phyloP scores from a whole-genome alignment of 2,797 vertebrate genomes.

The Ibycter americanus region DNA sequence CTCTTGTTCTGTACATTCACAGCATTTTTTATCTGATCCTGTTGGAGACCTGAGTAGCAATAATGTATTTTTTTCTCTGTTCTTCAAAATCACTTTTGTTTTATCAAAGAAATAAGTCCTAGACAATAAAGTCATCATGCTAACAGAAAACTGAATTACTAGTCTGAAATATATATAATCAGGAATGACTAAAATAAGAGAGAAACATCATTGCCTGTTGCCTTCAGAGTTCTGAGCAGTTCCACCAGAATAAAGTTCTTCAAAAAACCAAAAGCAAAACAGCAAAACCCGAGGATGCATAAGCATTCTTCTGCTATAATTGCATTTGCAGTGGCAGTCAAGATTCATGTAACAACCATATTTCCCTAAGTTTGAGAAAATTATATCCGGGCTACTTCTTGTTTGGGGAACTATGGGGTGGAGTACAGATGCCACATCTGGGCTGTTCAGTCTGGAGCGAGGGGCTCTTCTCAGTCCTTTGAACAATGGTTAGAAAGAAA shows the following conservation, averaged over 20 bases:
- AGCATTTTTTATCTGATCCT: background rate
- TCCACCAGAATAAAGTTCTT: background rate
- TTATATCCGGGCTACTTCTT: background rate
- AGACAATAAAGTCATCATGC: background rate
- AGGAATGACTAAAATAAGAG: slow-evolving; percentile 13
- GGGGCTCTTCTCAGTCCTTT: background rate
- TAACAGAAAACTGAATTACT: slow-evolving; percentile 40
- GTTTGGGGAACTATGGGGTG: background rate
- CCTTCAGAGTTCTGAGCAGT: background rate
- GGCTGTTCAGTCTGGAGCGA: background rate
- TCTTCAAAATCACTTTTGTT: slow-evolving; percentile 37
- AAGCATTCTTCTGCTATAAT: background rate
- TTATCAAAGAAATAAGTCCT: slow-evolving; percentile 12
- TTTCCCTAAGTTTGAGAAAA: too few species aligned
- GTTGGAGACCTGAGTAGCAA: background rate
- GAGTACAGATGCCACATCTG: background rate
- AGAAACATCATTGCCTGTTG: background rate
- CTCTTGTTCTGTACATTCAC: background rate
- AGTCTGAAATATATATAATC: slow-evolving; percentile 8
- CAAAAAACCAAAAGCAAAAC: background rate
- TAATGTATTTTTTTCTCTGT: background rate
- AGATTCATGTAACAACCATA: background rate
- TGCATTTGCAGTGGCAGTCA: background rate
- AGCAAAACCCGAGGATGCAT: background rate
- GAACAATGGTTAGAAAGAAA: background rate